These are phyloP conservation scores for Fragum whitleyi DNA, from an alignment of 2,888 invertebrate genomes.

Conservation along the genomic window DNA sequence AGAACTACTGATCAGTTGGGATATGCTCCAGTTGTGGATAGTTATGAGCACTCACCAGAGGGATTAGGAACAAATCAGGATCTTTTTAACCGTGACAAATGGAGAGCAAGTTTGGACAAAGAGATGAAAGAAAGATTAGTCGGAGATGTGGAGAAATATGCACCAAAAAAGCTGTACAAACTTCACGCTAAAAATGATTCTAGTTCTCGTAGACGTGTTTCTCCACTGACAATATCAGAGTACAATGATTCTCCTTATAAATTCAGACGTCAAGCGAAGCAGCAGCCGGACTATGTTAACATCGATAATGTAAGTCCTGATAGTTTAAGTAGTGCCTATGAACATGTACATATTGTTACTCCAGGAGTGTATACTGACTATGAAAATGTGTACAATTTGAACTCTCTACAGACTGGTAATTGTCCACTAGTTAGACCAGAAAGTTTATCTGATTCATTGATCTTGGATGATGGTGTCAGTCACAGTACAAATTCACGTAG, in stretches of 20 bases:
- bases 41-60: constrained; percentile 59
- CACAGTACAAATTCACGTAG: background rate
- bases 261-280: constrained; percentile 49
- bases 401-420: constrained; percentile 21
- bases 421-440: constrained; percentile 59
- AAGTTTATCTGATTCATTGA: constrained; percentile 55
- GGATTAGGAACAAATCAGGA: constrained; percentile 64
- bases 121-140: constrained; percentile 43
- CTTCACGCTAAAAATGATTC: constrained; percentile 45
- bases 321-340: constrained; percentile 39
- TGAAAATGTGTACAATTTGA: constrained; percentile 47
- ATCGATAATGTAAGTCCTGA: constrained; percentile 38
- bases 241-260: constrained; percentile 68
- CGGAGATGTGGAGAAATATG: constrained; percentile 50
- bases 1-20: background rate
- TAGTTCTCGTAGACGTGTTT: constrained; percentile 31
- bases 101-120: constrained; percentile 62
- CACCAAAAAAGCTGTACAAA: constrained; percentile 59
- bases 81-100: constrained; percentile 58
- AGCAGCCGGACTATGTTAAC: constrained; percentile 47
- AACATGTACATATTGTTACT: constrained; percentile 34
- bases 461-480: constrained; percentile 23
- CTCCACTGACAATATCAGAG: constrained; percentile 50
- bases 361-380: constrained; percentile 40
- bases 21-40: constrained; percentile 40